Conservation (phyloP, 2,113 vertebrate species). For the Urocolius indicus region DNA sequence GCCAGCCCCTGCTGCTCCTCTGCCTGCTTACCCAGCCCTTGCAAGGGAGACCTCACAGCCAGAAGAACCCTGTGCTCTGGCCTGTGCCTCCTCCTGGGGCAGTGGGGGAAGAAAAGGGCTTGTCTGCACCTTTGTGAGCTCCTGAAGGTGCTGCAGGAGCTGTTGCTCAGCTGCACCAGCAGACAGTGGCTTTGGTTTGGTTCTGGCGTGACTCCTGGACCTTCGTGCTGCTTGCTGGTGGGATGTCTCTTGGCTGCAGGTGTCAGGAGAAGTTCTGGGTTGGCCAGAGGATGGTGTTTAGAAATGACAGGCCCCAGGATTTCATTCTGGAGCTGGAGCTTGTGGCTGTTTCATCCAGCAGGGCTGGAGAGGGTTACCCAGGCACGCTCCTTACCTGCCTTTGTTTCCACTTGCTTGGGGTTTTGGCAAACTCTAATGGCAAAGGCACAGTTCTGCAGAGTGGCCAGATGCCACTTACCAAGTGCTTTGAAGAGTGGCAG, state of each 20-base stretch:
- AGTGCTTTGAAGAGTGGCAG: neutral
- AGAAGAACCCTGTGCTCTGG: neutral
- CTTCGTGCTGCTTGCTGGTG: neutral
- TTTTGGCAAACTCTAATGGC: neutral
- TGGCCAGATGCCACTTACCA: neutral
- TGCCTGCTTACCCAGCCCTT: neutral
- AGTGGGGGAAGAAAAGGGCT: neutral
- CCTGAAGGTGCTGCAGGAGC: neutral
- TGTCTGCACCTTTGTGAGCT: neutral
- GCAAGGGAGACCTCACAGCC: neutral
- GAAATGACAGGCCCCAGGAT: neutral
- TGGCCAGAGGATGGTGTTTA: neutral
- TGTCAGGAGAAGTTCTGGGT: neutral
- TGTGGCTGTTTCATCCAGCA: accelerated
- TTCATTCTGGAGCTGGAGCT: neutral
- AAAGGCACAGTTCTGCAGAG: neutral
- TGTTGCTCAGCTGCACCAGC: neutral
- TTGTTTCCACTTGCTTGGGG: neutral
- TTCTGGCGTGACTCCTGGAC: accelerated
- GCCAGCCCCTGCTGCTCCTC: conserved; percentile 19
- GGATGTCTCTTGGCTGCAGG: neutral
- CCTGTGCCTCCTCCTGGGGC: neutral
- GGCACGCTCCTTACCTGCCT: neutral
- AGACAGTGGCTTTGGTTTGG: neutral
- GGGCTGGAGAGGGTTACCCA: neutral